Conservation (phyloP, 2,888 invertebrate species). For the Machimus atricapillus region DNA sequence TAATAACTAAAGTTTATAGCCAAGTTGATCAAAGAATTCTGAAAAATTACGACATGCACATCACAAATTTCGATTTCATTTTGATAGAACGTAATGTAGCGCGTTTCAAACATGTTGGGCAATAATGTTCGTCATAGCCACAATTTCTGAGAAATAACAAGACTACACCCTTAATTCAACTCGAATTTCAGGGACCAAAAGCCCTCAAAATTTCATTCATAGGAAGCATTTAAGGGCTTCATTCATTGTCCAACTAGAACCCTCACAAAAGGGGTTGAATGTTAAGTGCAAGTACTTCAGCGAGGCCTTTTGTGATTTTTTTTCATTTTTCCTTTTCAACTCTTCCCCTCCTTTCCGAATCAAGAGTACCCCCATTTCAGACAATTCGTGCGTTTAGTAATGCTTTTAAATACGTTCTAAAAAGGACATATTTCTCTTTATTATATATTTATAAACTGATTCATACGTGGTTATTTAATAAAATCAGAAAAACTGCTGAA, state of each 20-base stretch:
- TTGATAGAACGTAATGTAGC: not conserved
- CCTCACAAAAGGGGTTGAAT: conserved; percentile 45
- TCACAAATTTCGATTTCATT: not conserved
- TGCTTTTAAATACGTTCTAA: conserved; percentile 20
- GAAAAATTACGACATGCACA: not conserved
- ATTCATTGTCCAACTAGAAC: conserved; percentile 43
- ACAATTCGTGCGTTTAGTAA: conserved; percentile 39
- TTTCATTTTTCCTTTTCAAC: conserved; percentile 35
- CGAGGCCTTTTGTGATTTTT: conserved; percentile 42
- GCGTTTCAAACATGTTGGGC: not conserved
- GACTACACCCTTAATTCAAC: conserved; percentile 41
- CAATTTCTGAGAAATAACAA: conserved; percentile 16
- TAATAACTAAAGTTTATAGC: too few relatives aligned
- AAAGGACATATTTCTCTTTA: not conserved
- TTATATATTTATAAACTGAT: too few relatives aligned
- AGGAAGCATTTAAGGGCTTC: conserved; percentile 45
- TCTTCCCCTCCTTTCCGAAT: conserved; percentile 25
- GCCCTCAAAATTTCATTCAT: conserved; percentile 41
- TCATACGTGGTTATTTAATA: too few relatives aligned
- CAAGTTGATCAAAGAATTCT: too few relatives aligned
- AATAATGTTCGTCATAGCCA: conserved; percentile 7
- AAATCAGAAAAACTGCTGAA: not conserved
- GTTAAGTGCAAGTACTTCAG: conserved; percentile 46
- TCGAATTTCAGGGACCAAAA: conserved; percentile 8
- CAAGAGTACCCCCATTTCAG: conserved; percentile 15